phyloP scores from a whole-genome alignment of 2,113 vertebrate species.

The Catharus fuscescens region DNA sequence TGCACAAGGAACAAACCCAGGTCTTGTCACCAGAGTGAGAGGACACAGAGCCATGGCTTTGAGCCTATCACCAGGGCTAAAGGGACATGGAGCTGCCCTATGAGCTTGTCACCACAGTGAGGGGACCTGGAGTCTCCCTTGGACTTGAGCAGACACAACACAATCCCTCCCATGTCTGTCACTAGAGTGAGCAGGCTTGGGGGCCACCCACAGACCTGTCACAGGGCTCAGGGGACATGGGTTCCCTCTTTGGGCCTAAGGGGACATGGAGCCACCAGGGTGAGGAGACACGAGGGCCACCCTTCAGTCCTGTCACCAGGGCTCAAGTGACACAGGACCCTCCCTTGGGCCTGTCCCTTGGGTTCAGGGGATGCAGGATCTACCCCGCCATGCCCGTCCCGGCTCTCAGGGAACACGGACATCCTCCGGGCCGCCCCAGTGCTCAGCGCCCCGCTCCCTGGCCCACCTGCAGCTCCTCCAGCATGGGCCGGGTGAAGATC shows the following conservation, averaged over 20 bases:
- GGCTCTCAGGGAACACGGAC: not conserved
- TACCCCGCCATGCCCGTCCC: not conserved
- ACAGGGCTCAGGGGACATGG: rapidly evolving
- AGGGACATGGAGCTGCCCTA: not conserved
- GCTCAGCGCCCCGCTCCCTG: not conserved
- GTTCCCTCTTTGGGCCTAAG: too few species aligned
- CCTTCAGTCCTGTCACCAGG: not conserved
- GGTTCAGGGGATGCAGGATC: not conserved
- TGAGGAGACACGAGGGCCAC: rapidly evolving
- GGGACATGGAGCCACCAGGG: not conserved
- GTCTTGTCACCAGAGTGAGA: not conserved
- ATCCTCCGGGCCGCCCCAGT: too few species aligned
- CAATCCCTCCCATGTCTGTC: not conserved
- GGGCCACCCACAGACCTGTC: too few species aligned
- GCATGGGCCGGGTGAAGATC: slow-evolving; percentile 87
- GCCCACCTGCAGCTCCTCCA: slow-evolving; percentile 89
- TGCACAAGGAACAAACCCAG: not conserved
- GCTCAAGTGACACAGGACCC: too few species aligned
- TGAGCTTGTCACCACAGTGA: not conserved
- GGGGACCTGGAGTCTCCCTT: too few species aligned
- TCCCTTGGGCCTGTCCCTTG: too few species aligned
- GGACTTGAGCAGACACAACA: not conserved
- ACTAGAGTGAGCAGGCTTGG: not conserved
- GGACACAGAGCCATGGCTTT: not conserved
- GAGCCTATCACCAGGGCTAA: too few species aligned